These are phyloP conservation scores for Arothron firmamentum DNA, from an alignment of 2,113 vertebrate genomes.

Conservation along the genomic window DNA sequence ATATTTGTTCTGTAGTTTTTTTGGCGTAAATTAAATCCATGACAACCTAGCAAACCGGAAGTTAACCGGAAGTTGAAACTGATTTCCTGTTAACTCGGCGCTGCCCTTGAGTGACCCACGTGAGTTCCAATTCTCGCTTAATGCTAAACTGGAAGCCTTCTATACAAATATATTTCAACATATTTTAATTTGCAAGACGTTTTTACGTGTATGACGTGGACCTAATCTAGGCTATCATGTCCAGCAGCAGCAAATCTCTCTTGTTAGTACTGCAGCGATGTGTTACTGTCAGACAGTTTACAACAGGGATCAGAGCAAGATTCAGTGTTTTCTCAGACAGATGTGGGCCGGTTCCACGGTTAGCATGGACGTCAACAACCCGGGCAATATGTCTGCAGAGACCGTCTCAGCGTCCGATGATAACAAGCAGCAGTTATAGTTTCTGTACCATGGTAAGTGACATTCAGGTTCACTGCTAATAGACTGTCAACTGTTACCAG, in stretches of 20 bases:
- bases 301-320: background rate
- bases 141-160: background rate
- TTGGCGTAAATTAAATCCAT: background rate
- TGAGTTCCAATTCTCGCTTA: background rate
- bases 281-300: conserved; percentile 12
- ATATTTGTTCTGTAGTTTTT: too few relatives aligned
- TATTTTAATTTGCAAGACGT: background rate
- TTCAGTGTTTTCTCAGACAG: background rate
- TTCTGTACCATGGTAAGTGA: conserved; percentile 51
- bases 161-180: background rate
- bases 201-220: too few relatives aligned
- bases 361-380: background rate
- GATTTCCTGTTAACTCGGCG: background rate
- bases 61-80: background rate
- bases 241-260: conserved; percentile 24
- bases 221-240: conserved; percentile 43
- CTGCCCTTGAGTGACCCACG: conserved; percentile 55
- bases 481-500: too few relatives aligned
- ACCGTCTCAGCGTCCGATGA: background rate
- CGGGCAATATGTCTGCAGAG: background rate
- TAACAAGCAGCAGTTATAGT: background rate
- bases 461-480: background rate
- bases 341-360: conserved; percentile 12
- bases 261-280: conserved; percentile 41
- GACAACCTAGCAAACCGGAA: background rate